Evolutionary conservation across 2,797 vertebrate genomes (phyloP).

Genomic region (Phataginus tetradactyla): DNA sequence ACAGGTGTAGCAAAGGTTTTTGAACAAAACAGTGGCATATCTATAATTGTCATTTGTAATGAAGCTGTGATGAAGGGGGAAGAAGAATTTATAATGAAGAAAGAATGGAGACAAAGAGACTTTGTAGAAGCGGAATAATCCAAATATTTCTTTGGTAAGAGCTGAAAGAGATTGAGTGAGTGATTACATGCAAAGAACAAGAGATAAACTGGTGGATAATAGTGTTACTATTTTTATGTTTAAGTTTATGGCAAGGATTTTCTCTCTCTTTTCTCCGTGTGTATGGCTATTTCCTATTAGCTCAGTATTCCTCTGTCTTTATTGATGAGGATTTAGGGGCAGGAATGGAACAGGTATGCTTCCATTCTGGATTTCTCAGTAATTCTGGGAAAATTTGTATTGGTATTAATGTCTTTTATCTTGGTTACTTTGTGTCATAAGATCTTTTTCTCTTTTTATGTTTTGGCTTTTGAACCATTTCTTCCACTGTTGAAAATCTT

Average conservation of each 20-base stretch:
- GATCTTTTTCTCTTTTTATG: neutral
- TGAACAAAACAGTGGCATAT: neutral
- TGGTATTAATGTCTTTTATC: neutral
- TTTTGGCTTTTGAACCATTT: neutral
- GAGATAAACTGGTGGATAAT: neutral
- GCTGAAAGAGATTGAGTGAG: neutral
- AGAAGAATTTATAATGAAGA: neutral
- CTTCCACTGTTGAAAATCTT: neutral
- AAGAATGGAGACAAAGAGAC: neutral
- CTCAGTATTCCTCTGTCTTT: neutral
- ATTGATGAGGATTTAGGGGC: neutral
- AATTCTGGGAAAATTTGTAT: neutral
- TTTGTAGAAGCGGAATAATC: neutral
- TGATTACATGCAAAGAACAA: neutral
- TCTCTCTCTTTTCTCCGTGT: neutral
- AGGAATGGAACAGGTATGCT: neutral
- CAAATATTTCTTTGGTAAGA: neutral
- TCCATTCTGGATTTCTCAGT: neutral
- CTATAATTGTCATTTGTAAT: neutral
- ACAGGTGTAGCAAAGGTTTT: neutral
- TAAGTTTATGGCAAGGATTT: neutral
- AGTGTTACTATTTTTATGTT: neutral
- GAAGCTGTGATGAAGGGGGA: neutral
- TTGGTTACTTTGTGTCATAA: neutral
- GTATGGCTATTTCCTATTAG: neutral